Evolutionary conservation across 2,888 invertebrate species (phyloP).

Genomic region (Pyrgus malvae): DNA sequence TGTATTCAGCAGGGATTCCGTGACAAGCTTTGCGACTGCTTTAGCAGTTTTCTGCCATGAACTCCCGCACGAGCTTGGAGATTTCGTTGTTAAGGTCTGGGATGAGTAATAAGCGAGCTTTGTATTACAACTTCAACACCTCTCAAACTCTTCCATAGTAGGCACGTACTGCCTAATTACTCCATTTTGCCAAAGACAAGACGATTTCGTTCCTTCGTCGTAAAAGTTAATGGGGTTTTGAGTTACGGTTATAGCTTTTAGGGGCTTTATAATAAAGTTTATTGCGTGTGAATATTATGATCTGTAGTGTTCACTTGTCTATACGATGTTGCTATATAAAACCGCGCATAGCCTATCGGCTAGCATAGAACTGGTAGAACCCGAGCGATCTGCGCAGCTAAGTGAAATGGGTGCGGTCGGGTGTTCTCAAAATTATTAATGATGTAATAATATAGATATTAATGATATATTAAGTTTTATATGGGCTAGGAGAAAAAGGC

Average conservation of each 20-base stretch:
- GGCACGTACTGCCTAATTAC: background rate
- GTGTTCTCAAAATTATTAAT: no score
- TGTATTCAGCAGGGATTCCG: constrained; percentile 87
- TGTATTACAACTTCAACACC: constrained; percentile 89
- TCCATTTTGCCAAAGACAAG: background rate
- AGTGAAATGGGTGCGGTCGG: no score
- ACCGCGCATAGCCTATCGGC: no score
- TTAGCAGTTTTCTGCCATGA: constrained; percentile 91
- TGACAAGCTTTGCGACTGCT: constrained; percentile 89
- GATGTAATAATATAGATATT: no score
- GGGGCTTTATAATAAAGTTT: background rate
- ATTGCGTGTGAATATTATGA: background rate
- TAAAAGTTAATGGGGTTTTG: constrained; percentile 1
- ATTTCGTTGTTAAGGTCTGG: constrained; percentile 91
- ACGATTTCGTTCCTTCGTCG: background rate
- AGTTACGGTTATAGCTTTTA: background rate
- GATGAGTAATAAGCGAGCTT: constrained; percentile 86
- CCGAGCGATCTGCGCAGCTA: no score
- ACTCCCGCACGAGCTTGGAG: constrained; percentile 90
- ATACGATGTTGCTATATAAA: no score
- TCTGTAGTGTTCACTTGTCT: no score
- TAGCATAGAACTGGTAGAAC: no score
- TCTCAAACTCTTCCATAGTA: no score
- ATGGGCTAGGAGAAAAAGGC: no score
- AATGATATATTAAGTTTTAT: no score